These are phyloP conservation scores for Artemisiospiza belli DNA, from an alignment of 2,113 vertebrate species.

Conservation along the genomic window DNA sequence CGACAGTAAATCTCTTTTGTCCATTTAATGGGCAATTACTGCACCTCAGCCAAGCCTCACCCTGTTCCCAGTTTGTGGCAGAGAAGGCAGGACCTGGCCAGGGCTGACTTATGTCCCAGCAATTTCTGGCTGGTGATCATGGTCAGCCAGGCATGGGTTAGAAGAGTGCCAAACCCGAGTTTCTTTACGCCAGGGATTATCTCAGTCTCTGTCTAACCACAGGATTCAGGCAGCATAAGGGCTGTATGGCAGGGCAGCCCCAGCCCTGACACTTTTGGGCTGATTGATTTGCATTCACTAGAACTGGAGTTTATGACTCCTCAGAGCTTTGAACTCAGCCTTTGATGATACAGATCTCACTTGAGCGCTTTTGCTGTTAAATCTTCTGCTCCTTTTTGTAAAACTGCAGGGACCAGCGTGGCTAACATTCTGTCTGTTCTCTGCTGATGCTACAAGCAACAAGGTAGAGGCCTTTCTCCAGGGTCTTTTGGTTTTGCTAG, in stretches of 20 bases:
- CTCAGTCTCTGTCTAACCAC: neutral
- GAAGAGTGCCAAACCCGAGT: neutral
- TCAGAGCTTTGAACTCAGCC: slow-evolving; percentile 23
- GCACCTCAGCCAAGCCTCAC: neutral
- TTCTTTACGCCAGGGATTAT: slow-evolving; percentile 42
- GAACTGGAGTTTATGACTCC: neutral
- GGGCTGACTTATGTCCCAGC: slow-evolving; percentile 16
- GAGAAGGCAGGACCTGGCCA: neutral
- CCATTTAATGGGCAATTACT: neutral
- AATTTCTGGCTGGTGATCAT: neutral
- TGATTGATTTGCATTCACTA: neutral
- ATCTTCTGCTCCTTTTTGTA: neutral
- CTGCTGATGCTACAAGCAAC: neutral
- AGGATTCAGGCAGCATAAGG: neutral
- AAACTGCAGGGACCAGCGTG: neutral
- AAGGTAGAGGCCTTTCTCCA: neutral
- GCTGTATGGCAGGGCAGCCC: neutral
- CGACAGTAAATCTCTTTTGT: neutral
- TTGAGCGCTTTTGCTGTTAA: neutral
- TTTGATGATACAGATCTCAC: slow-evolving; percentile 20
- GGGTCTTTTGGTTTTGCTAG: neutral
- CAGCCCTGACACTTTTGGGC: neutral
- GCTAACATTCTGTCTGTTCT: neutral
- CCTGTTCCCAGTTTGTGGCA: neutral
- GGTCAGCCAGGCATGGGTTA: neutral